phyloP scores from a whole-genome alignment of 2,113 vertebrate species.

The Tenrec ecaudatus region DNA sequence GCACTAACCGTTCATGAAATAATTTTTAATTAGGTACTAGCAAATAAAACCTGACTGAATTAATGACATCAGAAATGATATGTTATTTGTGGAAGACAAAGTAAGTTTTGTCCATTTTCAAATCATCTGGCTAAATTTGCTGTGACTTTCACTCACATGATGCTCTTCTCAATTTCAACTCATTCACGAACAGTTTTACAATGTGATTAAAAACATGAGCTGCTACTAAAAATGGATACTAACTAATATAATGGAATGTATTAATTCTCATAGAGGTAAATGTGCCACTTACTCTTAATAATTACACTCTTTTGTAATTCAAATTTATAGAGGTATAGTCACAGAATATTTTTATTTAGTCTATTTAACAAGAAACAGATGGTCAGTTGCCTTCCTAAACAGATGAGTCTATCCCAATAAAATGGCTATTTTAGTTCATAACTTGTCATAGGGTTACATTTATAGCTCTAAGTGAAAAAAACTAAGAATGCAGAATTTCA shows the following conservation, averaged over 20 bases:
- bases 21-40: not conserved
- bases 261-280: not conserved
- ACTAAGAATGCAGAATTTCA: not conserved
- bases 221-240: slow-evolving; percentile 19
- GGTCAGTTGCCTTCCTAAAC: slow-evolving; percentile 39
- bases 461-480: too few relatives aligned
- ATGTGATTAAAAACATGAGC: slow-evolving; percentile 7
- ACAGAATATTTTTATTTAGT: slow-evolving; percentile 8
- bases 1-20: not conserved
- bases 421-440: not conserved
- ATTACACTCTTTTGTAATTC: not conserved
- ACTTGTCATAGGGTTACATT: slow-evolving; percentile 9
- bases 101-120: slow-evolving; percentile 33
- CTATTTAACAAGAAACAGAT: slow-evolving; percentile 12
- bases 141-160: slow-evolving; percentile 22
- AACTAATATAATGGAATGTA: slow-evolving; percentile 20
- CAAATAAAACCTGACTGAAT: slow-evolving; percentile 33
- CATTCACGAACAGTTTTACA: not conserved
- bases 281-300: slow-evolving; percentile 21
- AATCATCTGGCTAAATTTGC: slow-evolving; percentile 2
- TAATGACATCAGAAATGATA: not conserved
- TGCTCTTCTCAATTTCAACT: slow-evolving; percentile 17
- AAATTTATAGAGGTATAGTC: not conserved
- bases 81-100: slow-evolving; percentile 34
- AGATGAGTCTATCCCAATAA: not conserved